These are phyloP conservation scores for Choristoneura fumiferana DNA, from an alignment of 1,140 invertebrate genomes.

Conservation along the genomic window DNA sequence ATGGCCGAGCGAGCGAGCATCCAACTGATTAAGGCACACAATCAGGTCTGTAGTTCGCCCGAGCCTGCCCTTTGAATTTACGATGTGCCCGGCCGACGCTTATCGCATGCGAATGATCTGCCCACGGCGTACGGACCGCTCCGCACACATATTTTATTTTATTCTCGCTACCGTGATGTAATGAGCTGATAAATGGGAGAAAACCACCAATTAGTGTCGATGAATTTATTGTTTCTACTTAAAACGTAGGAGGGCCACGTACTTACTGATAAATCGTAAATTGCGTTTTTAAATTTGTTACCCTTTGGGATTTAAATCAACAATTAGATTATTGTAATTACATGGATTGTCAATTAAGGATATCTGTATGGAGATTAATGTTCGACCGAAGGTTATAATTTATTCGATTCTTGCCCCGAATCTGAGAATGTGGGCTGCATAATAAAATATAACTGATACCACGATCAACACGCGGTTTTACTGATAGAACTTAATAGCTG, in stretches of 20 bases:
- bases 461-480: background rate
- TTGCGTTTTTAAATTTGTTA: slow-evolving; percentile 65
- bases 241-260: slow-evolving; percentile 73
- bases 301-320: slow-evolving; percentile 56
- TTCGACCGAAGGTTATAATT: slow-evolving; percentile 9
- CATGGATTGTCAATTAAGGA: slow-evolving; percentile 50
- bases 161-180: slow-evolving; percentile 78
- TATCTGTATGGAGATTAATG: slow-evolving; percentile 35
- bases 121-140: slow-evolving; percentile 69
- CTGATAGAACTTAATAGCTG: background rate
- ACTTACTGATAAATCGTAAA: slow-evolving; percentile 62
- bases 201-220: slow-evolving; percentile 78
- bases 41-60: slow-evolving; percentile 73
- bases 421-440: background rate
- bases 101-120: slow-evolving; percentile 76
- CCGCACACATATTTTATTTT: slow-evolving; percentile 77
- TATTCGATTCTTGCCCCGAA: slow-evolving; percentile 14
- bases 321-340: slow-evolving; percentile 65
- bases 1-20: slow-evolving; percentile 39
- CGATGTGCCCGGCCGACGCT: slow-evolving; percentile 74
- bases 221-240: slow-evolving; percentile 78
- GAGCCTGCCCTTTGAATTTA: slow-evolving; percentile 72
- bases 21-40: slow-evolving; percentile 72
- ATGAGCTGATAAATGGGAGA: slow-evolving; percentile 78
- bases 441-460: background rate